Evolutionary conservation across 2,888 invertebrate species (phyloP).

Genomic region (Andricus curvator): DNA sequence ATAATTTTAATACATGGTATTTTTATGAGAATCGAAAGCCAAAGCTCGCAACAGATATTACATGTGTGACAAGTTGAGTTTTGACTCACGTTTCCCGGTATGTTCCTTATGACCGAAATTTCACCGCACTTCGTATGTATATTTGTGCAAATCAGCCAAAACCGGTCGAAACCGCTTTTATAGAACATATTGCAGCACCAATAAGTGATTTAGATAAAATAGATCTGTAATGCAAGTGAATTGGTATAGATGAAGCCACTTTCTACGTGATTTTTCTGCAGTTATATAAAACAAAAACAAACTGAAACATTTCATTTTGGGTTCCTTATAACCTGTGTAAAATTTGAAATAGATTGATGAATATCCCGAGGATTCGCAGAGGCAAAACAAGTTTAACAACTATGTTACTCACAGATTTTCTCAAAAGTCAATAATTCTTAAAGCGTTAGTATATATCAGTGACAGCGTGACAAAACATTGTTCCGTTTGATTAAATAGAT

Average conservation of each 20-base stretch:
- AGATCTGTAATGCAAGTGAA: too few relatives aligned
- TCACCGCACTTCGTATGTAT: not conserved
- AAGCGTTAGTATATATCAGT: not conserved
- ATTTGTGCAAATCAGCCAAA: not conserved
- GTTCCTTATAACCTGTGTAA: too few relatives aligned
- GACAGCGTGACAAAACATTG: not conserved
- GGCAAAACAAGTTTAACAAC: too few relatives aligned
- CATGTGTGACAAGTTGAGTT: conserved; percentile 7
- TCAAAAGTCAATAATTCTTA: not conserved
- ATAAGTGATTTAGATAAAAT: not conserved
- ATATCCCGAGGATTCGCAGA: too few relatives aligned
- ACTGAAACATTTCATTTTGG: too few relatives aligned
- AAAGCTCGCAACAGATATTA: not conserved
- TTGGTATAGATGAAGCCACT: too few relatives aligned
- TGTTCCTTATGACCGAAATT: not conserved
- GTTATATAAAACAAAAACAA: too few relatives aligned
- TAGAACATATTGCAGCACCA: not conserved
- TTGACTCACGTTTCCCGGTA: not conserved
- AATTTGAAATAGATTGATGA: too few relatives aligned
- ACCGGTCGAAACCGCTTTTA: not conserved
- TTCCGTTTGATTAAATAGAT: not conserved
- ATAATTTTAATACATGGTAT: not conserved
- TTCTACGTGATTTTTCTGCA: too few relatives aligned
- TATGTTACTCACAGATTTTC: too few relatives aligned
- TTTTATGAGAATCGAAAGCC: not conserved